These are phyloP conservation scores for Taurulus bubalis DNA, from an alignment of 2,113 vertebrate species.

Conservation along the genomic window DNA sequence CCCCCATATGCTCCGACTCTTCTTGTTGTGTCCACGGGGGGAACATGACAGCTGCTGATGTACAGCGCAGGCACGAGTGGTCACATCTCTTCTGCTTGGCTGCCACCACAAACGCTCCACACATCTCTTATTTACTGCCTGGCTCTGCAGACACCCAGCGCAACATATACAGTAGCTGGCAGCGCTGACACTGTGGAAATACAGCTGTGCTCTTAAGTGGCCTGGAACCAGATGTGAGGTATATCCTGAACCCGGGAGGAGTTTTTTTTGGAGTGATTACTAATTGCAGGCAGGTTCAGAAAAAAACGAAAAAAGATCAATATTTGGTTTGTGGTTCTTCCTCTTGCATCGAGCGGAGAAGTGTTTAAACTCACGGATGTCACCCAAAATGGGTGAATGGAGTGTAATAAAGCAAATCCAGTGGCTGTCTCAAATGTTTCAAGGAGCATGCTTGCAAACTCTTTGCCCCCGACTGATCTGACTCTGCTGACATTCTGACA, in stretches of 20 bases:
- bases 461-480: slow-evolving; percentile 31
- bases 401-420: slow-evolving; percentile 20
- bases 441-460: slow-evolving; percentile 14
- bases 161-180: slow-evolving; percentile 18
- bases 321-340: slow-evolving; percentile 15
- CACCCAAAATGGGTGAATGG: slow-evolving; percentile 6
- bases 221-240: slow-evolving; percentile 24
- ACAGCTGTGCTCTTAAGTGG: slow-evolving; percentile 37
- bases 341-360: not conserved
- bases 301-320: slow-evolving; percentile 3
- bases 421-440: slow-evolving; percentile 15
- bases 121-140: slow-evolving; percentile 62
- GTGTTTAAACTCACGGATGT: slow-evolving; percentile 10
- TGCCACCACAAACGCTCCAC: slow-evolving; percentile 61
- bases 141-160: slow-evolving; percentile 31
- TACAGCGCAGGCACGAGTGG: slow-evolving; percentile 55
- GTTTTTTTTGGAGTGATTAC: not conserved
- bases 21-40: slow-evolving; percentile 61
- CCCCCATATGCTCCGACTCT: slow-evolving; percentile 52
- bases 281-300: slow-evolving; percentile 4
- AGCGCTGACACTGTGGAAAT: slow-evolving; percentile 39
- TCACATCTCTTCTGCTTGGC: slow-evolving; percentile 56
- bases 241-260: not conserved
- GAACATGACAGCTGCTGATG: slow-evolving; percentile 74
- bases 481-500: slow-evolving; percentile 23